Conservation (phyloP, 2,113 vertebrate genomes). For the Rutilus rutilus region DNA sequence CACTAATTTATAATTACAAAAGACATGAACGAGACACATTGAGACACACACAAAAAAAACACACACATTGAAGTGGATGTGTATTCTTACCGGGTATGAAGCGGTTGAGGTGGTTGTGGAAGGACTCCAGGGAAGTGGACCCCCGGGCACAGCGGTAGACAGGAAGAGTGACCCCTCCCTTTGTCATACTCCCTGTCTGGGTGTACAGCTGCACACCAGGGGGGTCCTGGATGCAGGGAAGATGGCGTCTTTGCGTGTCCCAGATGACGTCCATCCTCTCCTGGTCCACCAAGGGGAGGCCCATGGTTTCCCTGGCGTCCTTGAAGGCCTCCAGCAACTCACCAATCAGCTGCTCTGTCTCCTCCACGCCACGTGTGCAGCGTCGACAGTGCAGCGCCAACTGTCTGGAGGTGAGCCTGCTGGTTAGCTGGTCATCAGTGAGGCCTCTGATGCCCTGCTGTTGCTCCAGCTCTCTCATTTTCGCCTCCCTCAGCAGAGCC, state of each 20-base stretch:
- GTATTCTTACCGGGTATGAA: too few relatives aligned
- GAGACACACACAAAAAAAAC: background rate
- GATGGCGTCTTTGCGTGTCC: conserved; percentile 30
- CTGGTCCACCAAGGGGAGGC: conserved; percentile 38
- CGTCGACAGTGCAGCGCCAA: conserved; percentile 29
- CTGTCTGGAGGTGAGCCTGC: too few relatives aligned
- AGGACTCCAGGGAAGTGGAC: conserved; percentile 34
- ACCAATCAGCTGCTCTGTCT: background rate
- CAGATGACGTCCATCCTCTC: conserved; percentile 47
- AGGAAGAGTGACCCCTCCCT: conserved; percentile 29
- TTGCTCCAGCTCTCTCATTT: conserved; percentile 20
- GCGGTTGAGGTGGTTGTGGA: conserved; percentile 36
- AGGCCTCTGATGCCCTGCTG: background rate
- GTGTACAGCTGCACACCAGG: conserved; percentile 42
- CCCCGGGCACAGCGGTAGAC: conserved; percentile 11
- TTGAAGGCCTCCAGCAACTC: conserved; percentile 10
- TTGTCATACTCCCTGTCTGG: conserved; percentile 21
- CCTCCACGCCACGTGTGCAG: conserved; percentile 4
- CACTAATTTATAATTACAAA: background rate
- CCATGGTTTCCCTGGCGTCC: conserved; percentile 32
- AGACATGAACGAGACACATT: background rate
- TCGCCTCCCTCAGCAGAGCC: conserved; percentile 10
- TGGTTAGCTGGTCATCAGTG: background rate
- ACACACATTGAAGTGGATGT: background rate
- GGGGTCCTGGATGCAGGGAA: conserved; percentile 51